Evolutionary conservation across 2,797 vertebrate species (phyloP).

Genomic region (Myotis daubentonii): DNA sequence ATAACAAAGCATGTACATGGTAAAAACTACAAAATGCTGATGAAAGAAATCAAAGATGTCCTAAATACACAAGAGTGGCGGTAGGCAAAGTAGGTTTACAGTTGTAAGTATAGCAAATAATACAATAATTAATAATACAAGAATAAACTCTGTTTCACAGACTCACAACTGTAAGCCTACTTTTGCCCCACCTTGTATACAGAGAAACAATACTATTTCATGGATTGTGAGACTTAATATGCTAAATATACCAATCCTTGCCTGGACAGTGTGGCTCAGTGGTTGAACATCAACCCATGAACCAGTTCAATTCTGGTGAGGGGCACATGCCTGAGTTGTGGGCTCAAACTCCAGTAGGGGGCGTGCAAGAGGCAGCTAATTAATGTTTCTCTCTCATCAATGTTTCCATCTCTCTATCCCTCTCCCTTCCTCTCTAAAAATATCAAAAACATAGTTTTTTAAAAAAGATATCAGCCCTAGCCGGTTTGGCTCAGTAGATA

Average conservation of each 20-base stretch:
- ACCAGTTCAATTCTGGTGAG: too few relatives aligned
- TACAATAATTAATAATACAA: background rate
- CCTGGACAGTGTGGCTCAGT: too few relatives aligned
- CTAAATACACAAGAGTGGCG: background rate
- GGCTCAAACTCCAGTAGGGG: too few relatives aligned
- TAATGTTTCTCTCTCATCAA: too few relatives aligned
- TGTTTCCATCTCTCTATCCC: too few relatives aligned
- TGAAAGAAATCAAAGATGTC: slow-evolving; percentile 24
- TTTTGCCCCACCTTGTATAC: background rate
- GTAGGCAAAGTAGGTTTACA: background rate
- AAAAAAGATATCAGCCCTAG: too few relatives aligned
- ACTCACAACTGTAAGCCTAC: background rate
- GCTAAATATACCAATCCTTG: background rate
- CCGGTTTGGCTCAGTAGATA: too few relatives aligned
- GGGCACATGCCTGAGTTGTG: too few relatives aligned
- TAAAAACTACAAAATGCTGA: background rate
- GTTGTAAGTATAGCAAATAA: background rate
- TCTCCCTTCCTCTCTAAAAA: too few relatives aligned
- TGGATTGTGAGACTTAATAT: background rate
- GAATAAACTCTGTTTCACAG: background rate
- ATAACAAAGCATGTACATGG: background rate
- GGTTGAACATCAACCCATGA: too few relatives aligned
- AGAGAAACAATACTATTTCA: background rate
- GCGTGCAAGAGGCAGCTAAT: too few relatives aligned
- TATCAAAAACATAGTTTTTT: too few relatives aligned